A percentile compares a stretch with the other conserved stretches of the same genome.
phyloP scores from a whole-genome alignment of 2,113 vertebrate genomes.

The Nyctereutes procyonoides region DNA sequence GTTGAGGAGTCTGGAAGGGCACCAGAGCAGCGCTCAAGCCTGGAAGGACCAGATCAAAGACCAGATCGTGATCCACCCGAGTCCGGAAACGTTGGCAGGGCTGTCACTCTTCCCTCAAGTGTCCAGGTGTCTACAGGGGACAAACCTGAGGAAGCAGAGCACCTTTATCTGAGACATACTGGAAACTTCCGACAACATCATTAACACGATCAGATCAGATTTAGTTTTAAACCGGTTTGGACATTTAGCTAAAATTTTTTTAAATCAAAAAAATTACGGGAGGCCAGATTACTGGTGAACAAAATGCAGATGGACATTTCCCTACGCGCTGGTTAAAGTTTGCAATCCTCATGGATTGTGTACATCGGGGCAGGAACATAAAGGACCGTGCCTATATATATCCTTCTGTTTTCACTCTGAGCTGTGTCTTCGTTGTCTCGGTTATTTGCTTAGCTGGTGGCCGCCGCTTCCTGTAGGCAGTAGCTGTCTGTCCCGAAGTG shows the following conservation, averaged over 20 bases:
- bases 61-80: neutral
- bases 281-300: neutral
- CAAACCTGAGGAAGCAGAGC: neutral
- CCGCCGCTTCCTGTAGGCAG: neutral
- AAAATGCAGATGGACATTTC: neutral
- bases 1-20: too few relatives aligned
- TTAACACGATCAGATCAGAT: neutral
- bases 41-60: neutral
- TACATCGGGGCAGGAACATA: neutral
- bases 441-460: neutral
- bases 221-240: neutral
- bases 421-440: neutral
- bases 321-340: neutral
- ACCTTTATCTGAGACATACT: neutral
- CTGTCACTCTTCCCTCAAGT: fast-evolving
- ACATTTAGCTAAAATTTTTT: neutral
- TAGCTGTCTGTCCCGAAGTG: neutral
- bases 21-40: neutral
- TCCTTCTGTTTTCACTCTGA: neutral
- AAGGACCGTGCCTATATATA: neutral
- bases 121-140: neutral
- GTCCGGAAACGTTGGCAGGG: neutral
- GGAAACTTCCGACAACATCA: neutral
- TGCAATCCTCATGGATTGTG: neutral
- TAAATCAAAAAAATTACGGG: neutral